phyloP scores from a whole-genome alignment of 2,888 invertebrate species.

The Pogonocherus hispidulus region DNA sequence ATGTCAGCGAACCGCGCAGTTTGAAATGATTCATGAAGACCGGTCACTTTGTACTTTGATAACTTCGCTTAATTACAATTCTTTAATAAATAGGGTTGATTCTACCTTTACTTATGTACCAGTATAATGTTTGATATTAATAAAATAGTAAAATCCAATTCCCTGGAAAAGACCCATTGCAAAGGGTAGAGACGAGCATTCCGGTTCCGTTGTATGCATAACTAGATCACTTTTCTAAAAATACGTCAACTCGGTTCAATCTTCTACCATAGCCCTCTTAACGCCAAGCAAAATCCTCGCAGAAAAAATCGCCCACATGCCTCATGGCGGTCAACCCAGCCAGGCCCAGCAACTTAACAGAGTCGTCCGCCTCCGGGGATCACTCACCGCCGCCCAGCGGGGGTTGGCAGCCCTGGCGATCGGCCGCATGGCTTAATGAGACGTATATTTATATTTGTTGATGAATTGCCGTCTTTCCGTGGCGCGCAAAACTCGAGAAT shows the following conservation, averaged over 20 bases:
- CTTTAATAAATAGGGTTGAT: too few relatives aligned
- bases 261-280: constrained; percentile 36
- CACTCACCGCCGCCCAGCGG: constrained; percentile 56
- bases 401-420: constrained; percentile 42
- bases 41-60: too few relatives aligned
- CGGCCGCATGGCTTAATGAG: constrained; percentile 54
- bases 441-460: constrained; percentile 58
- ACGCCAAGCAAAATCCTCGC: constrained; percentile 47
- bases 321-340: constrained; percentile 45
- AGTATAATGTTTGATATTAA: too few relatives aligned
- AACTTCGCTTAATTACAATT: too few relatives aligned
- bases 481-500: constrained; percentile 23
- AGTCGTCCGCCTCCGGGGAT: constrained; percentile 58
- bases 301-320: constrained; percentile 36
- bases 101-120: too few relatives aligned
- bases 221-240: too few relatives aligned
- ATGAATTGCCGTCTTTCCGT: constrained; percentile 51
- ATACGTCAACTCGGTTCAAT: neutral
- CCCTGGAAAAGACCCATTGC: too few relatives aligned
- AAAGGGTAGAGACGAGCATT: too few relatives aligned
- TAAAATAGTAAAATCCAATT: too few relatives aligned
- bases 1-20: too few relatives aligned
- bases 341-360: constrained; percentile 52
- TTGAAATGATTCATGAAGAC: too few relatives aligned
- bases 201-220: too few relatives aligned